Evolutionary conservation across 2,797 vertebrate genomes (phyloP).

Genomic region (Ispidina lecontei): DNA sequence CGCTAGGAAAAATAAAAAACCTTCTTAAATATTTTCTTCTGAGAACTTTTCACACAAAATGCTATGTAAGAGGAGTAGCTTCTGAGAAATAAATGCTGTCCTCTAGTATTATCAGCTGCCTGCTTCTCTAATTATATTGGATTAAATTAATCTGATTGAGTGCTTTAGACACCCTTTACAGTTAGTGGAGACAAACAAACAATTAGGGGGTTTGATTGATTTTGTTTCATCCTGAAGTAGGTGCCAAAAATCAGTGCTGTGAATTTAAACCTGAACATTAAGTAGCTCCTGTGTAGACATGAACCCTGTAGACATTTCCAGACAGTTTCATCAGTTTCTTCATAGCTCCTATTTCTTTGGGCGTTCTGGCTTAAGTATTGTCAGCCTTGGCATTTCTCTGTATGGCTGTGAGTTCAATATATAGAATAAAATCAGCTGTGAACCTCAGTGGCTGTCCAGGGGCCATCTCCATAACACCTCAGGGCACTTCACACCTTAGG

Average conservation of each 20-base stretch:
- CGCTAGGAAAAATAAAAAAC: neutral
- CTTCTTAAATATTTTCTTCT: neutral
- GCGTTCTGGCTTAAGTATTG: neutral
- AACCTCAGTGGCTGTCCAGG: neutral
- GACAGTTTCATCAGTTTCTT: neutral
- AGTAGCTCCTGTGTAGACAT: neutral
- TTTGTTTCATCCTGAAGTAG: neutral
- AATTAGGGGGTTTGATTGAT: neutral
- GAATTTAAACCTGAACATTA: neutral
- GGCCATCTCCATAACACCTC: neutral
- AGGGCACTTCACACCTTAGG: neutral
- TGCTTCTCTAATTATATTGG: neutral
- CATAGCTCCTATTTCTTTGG: neutral
- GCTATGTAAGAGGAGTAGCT: neutral
- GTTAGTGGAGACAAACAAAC: conserved; percentile 5
- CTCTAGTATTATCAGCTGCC: neutral
- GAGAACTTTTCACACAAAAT: neutral
- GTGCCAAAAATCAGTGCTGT: neutral
- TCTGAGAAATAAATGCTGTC: neutral
- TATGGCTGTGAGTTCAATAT: neutral
- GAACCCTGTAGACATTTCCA: neutral
- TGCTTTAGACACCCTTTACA: neutral
- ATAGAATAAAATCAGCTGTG: neutral
- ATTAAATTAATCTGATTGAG: conserved; percentile 22
- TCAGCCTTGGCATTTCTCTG: neutral